Evolutionary conservation across 2,113 vertebrate genomes (phyloP).

Genomic region (Okapia johnstoni): DNA sequence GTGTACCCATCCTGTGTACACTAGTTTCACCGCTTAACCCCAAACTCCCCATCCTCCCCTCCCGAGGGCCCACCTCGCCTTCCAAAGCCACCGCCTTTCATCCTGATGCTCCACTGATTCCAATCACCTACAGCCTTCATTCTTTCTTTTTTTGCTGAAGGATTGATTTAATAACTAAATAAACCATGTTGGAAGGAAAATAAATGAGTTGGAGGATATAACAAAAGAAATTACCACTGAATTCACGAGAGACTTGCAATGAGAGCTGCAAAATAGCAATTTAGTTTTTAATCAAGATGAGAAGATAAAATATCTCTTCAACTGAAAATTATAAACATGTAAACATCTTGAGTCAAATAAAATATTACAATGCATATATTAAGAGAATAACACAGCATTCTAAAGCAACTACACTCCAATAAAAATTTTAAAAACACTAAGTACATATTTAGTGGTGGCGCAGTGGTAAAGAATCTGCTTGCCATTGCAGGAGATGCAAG

Average conservation of each 20-base stretch:
- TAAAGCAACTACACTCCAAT: neutral
- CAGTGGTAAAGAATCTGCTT: neutral
- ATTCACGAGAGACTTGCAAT: neutral
- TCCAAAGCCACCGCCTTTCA: neutral
- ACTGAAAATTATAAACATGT: neutral
- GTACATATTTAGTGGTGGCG: fast-evolving
- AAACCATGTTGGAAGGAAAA: neutral
- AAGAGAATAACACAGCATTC: neutral
- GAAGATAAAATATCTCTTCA: neutral
- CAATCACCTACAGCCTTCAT: neutral
- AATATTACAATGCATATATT: neutral
- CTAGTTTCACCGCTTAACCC: neutral
- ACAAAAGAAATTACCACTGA: neutral
- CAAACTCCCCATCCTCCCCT: neutral
- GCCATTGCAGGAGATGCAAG: neutral
- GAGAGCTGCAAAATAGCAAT: neutral
- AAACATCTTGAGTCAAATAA: neutral
- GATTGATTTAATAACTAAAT: neutral
- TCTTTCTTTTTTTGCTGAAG: neutral
- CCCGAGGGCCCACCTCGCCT: fast-evolving
- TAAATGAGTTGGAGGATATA: neutral
- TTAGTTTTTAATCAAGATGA: neutral
- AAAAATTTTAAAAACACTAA: neutral
- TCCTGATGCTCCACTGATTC: fast-evolving
- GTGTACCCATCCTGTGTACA: neutral